phyloP scores from a whole-genome alignment of 2,888 invertebrate species.

The Drosophila nigricruria region DNA sequence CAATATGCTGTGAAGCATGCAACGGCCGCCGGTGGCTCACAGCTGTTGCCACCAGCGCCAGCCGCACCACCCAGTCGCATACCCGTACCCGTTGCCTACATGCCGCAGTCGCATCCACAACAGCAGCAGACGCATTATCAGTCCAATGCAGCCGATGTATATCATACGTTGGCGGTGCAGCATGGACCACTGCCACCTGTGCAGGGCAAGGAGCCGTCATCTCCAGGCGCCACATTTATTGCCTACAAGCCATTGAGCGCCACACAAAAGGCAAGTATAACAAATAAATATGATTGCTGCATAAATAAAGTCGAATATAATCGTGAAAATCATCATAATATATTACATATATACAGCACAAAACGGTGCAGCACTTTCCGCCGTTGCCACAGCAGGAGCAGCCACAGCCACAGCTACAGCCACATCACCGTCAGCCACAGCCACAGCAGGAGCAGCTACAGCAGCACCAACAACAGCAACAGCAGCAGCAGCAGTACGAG shows the following conservation, averaged over 20 bases:
- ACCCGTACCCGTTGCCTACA: constrained; percentile 82
- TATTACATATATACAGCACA: constrained; percentile 69
- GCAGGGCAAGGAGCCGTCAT: constrained; percentile 53
- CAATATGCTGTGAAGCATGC: constrained; percentile 81
- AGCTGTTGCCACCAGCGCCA: constrained; percentile 65
- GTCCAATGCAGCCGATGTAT: constrained; percentile 74
- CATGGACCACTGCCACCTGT: constrained; percentile 62
- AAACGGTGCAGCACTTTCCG: constrained; percentile 82
- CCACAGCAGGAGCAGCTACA: constrained; percentile 46
- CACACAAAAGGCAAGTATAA: constrained; percentile 71
- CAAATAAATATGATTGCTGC: constrained; percentile 11
- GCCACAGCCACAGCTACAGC: constrained; percentile 12
- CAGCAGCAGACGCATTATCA: constrained; percentile 62
- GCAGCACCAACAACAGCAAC: constrained; percentile 46
- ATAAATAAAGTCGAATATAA: constrained; percentile 69
- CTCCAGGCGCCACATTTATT: constrained; percentile 67
- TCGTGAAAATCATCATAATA: constrained; percentile 54
- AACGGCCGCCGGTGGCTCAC: constrained; percentile 55
- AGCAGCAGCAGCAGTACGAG: constrained; percentile 63
- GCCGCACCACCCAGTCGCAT: constrained; percentile 60
- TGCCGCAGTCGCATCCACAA: constrained; percentile 66
- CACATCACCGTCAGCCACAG: constrained; percentile 41
- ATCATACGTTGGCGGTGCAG: constrained; percentile 74
- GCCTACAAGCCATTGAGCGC: constrained; percentile 74
- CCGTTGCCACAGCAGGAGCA: constrained; percentile 64